phyloP scores from a whole-genome alignment of 2,888 invertebrate genomes.

The Azorinus chamasolen region DNA sequence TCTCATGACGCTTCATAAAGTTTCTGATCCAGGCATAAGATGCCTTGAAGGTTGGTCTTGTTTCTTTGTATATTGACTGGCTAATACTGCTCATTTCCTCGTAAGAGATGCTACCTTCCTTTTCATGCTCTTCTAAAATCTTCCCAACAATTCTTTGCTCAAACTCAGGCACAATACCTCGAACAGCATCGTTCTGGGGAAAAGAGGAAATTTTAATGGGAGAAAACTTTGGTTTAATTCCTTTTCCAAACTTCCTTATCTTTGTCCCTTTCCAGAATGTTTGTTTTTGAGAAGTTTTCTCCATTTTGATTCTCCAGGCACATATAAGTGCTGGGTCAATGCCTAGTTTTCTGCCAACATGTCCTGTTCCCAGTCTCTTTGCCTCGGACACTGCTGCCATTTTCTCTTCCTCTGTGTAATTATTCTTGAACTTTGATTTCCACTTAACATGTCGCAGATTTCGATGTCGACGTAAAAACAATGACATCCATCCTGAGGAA shows the following conservation, averaged over 20 bases:
- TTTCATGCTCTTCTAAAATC: slow-evolving; percentile 45
- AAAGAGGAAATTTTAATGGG: slow-evolving; percentile 21
- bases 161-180: slow-evolving; percentile 59
- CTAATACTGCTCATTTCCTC: slow-evolving; percentile 60
- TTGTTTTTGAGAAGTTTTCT: slow-evolving; percentile 37
- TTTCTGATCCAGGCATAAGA: slow-evolving; percentile 60
- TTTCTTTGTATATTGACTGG: slow-evolving; percentile 58
- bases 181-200: slow-evolving; percentile 39
- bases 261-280: slow-evolving; percentile 59
- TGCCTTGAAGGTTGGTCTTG: slow-evolving; percentile 58
- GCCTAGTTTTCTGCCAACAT: slow-evolving; percentile 55
- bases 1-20: slow-evolving; percentile 59
- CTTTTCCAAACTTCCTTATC: slow-evolving; percentile 49
- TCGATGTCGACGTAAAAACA: slow-evolving; percentile 55
- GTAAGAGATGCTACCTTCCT: slow-evolving; percentile 60
- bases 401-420: slow-evolving; percentile 61
- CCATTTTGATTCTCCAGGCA: slow-evolving; percentile 64
- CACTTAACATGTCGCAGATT: slow-evolving; percentile 46
- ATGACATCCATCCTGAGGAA: slow-evolving; percentile 53
- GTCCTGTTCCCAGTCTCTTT: slow-evolving; percentile 54
- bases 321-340: slow-evolving; percentile 56
- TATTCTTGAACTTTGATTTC: slow-evolving; percentile 60
- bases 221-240: slow-evolving; percentile 26
- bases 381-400: slow-evolving; percentile 51
- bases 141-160: slow-evolving; percentile 54